These are phyloP conservation scores for Aphidius colemani DNA, from an alignment of 2,888 invertebrate genomes.

Conservation along the genomic window DNA sequence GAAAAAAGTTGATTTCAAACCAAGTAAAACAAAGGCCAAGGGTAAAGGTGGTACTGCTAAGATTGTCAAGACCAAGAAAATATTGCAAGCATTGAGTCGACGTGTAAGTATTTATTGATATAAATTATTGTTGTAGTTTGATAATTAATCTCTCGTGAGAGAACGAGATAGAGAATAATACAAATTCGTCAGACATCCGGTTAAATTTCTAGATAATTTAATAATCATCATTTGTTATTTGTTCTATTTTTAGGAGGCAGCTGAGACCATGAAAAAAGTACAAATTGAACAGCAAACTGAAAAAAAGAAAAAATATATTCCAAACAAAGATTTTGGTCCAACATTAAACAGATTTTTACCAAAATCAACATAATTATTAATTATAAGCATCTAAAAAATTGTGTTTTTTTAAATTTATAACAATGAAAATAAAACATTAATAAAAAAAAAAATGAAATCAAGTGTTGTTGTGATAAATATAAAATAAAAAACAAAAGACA, in stretches of 20 bases:
- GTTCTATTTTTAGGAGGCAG: constrained; percentile 62
- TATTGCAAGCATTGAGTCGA: constrained; percentile 71
- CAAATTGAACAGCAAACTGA: constrained; percentile 57
- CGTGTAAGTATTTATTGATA: constrained; percentile 63
- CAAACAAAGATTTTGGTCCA: constrained; percentile 60
- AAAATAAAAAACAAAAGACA: too few relatives aligned
- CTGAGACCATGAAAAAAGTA: constrained; percentile 61
- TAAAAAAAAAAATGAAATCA: not conserved
- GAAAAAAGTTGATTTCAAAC: constrained; percentile 77
- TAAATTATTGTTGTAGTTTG: too few relatives aligned
- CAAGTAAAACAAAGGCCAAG: constrained; percentile 72
- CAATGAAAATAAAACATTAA: not conserved
- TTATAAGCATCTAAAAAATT: constrained; percentile 7
- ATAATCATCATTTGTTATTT: constrained; percentile 23
- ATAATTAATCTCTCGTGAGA: too few relatives aligned
- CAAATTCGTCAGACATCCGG: not conserved
- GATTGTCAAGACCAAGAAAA: constrained; percentile 76
- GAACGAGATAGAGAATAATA: too few relatives aligned
- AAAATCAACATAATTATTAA: constrained; percentile 53
- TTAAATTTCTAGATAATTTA: not conserved
- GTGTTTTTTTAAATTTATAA: constrained; percentile 21
- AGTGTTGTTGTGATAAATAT: not conserved
- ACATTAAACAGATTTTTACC: constrained; percentile 65
- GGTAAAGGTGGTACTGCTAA: constrained; percentile 78
- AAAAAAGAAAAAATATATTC: constrained; percentile 54